Base-by-base conservation (phyloP, 1,140 invertebrate species). In the Lasioglossum baleicum region DNA sequence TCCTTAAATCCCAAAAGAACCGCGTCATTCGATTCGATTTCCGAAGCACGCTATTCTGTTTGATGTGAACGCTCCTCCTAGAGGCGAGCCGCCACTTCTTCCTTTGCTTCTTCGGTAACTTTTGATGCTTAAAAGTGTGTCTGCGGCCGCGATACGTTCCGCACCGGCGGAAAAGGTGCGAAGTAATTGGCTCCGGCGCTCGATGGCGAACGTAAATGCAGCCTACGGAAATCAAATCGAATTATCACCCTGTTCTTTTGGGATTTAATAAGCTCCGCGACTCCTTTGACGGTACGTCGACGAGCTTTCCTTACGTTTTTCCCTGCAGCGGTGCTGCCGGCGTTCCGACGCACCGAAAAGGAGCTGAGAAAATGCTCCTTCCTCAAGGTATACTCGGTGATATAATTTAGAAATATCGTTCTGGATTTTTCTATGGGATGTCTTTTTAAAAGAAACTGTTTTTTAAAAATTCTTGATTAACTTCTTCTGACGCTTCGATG, bases 1-100 rank as follows among this genome's bases (percentile, higher is more conserved):
- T 84, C 82, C 82, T 84, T 84, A 84, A 84, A 70, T 70, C 74
- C 74, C 80, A 75, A 84, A 84, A 84, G 84, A 84, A 77, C 74
- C 66, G 75, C 79, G 83, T 81, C 73, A 81, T 85, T 84, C 83
- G 83, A 85, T 85, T 85, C 79, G 83, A 85, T 85, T 81, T 78
- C 70, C 72, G 42, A 64, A 60, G 64, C 53, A 64, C 63, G 72
- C 82, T 56, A 63, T 75, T 84, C 82, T 56, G 67, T 84, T 84
- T 72, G 71, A 84, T 73, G 69, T 48, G 75, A 53, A 17, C n/a
- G 51, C 7, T 48, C 60, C 22, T 48, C 65, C 56, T 48, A 10
- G 20, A 7, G 65, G 42, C 42, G n/a, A 67, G n/a, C 42, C n/a
- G 6, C 44, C 42, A 4, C 10, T 15, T 44, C 40, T 20, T 67